These are phyloP conservation scores for Apis cerana DNA, from an alignment of 1,140 invertebrate species.

Conservation along the genomic window DNA sequence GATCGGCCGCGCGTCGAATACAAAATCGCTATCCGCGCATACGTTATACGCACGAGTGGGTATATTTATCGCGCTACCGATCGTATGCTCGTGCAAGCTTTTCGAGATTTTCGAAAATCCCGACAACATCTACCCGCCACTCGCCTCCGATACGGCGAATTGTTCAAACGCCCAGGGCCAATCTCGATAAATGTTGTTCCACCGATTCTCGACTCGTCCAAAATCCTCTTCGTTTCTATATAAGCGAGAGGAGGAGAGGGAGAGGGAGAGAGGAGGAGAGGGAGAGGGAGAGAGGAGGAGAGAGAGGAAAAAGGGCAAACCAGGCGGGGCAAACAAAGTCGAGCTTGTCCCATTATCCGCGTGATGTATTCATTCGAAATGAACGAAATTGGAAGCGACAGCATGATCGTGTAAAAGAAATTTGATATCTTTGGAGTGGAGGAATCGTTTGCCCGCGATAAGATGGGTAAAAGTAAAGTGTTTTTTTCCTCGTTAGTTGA, in stretches of 20 bases:
- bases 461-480: too few species aligned
- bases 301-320: too few species aligned
- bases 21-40: conserved; percentile 57
- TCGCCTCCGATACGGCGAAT: conserved; percentile 42
- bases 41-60: conserved; percentile 59
- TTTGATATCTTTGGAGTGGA: too few species aligned
- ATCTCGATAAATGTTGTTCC: conserved; percentile 64
- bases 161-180: conserved; percentile 61
- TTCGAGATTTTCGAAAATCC: conserved; percentile 61
- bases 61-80: conserved; percentile 60
- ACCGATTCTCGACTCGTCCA: conserved; percentile 62
- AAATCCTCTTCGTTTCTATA: conserved; percentile 18
- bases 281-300: too few species aligned
- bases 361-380: too few species aligned
- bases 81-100: conserved; percentile 48
- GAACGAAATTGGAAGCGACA: too few species aligned
- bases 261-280: background rate
- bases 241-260: conserved; percentile 10
- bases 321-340: too few species aligned
- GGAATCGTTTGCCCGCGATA: background rate
- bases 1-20: conserved; percentile 42
- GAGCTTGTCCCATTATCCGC: too few species aligned
- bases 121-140: conserved; percentile 50
- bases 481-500: too few species aligned
- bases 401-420: too few species aligned